Evolutionary conservation across 2,888 invertebrate species (phyloP).

Genomic region (Lordiphosa andalusiaca): DNA sequence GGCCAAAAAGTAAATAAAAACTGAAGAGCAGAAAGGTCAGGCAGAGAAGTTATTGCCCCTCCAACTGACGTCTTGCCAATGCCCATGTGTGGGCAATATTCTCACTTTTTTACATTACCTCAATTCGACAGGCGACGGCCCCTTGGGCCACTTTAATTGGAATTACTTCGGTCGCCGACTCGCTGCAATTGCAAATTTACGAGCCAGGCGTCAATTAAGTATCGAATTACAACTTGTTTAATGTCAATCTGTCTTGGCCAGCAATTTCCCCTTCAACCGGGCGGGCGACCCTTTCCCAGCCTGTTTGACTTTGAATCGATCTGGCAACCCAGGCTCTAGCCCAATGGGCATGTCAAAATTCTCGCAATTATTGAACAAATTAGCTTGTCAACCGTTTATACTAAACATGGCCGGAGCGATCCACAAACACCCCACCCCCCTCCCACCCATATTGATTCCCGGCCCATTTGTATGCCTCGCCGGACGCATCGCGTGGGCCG

Average conservation of each 20-base stretch:
- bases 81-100: slow-evolving; percentile 60
- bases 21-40: slow-evolving; percentile 49
- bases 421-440: not conserved
- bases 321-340: slow-evolving; percentile 14
- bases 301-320: slow-evolving; percentile 13
- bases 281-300: slow-evolving; percentile 11
- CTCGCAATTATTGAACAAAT: slow-evolving; percentile 64
- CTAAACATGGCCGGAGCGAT: slow-evolving; percentile 62
- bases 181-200: slow-evolving; percentile 78
- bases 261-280: slow-evolving; percentile 21
- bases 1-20: slow-evolving; percentile 58
- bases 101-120: slow-evolving; percentile 67
- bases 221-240: slow-evolving; percentile 81
- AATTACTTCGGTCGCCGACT: slow-evolving; percentile 41
- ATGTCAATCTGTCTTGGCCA: slow-evolving; percentile 75
- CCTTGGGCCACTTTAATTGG: slow-evolving; percentile 75
- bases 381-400: slow-evolving; percentile 53
- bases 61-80: not conserved
- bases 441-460: not conserved
- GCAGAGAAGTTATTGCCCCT: slow-evolving; percentile 11
- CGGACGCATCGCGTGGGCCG: slow-evolving; percentile 69
- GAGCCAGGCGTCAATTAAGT: slow-evolving; percentile 80
- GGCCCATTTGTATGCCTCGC: slow-evolving; percentile 75
- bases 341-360: slow-evolving; percentile 54
- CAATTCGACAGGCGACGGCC: slow-evolving; percentile 72